Percentiles rank a stretch among this genome's conserved stretches.
Evolutionary conservation across 1,140 invertebrate genomes (phyloP).

Genomic region (Paraescarpia echinospica): DNA sequence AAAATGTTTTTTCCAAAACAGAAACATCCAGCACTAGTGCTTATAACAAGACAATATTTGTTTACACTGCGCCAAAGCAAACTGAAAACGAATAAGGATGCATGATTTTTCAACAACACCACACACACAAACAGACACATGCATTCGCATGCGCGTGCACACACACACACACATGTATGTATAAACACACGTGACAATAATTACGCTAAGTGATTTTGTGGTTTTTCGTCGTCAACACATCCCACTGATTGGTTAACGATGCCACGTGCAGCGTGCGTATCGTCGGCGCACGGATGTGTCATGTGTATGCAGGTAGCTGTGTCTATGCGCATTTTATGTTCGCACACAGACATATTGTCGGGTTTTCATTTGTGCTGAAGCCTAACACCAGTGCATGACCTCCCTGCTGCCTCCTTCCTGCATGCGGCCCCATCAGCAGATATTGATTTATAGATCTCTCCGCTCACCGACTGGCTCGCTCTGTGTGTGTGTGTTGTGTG

Average conservation of each 20-base stretch:
- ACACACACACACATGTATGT: too few species aligned
- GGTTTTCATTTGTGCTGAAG: neutral
- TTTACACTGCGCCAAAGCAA: neutral
- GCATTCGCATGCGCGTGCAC: too few species aligned
- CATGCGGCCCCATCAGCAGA: neutral
- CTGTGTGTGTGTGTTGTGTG: too few species aligned
- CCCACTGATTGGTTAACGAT: neutral
- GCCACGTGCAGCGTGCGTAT: neutral
- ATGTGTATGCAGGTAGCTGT: neutral
- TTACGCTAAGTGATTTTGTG: neutral
- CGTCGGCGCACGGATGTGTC: neutral
- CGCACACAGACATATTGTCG: neutral
- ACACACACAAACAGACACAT: too few species aligned
- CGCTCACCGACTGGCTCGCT: too few species aligned
- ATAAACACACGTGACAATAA: neutral
- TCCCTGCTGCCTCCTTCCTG: neutral
- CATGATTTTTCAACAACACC: neutral
- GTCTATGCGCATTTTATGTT: neutral
- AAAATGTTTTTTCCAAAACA: too few species aligned
- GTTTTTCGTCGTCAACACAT: neutral
- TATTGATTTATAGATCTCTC: neutral
- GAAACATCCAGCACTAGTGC: neutral
- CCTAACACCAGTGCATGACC: neutral
- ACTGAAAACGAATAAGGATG: neutral
- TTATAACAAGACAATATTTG: neutral